Percentiles rank a stretch among this genome's conserved stretches.
phyloP scores from a whole-genome alignment of 2,888 invertebrate species.

The Drepana falcataria region DNA sequence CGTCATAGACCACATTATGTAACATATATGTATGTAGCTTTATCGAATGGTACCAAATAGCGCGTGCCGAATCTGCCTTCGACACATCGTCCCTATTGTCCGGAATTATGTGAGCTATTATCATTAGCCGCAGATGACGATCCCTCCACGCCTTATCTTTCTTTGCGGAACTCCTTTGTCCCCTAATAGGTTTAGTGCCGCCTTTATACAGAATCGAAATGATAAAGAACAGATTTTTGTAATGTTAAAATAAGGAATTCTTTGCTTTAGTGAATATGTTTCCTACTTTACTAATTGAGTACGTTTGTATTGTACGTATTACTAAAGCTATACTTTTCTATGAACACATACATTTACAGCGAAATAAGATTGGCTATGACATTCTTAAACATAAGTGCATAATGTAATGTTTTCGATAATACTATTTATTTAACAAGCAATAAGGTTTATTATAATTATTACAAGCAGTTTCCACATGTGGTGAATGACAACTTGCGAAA shows the following conservation, averaged over 20 bases:
- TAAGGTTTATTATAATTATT: too few species aligned
- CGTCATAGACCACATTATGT: too few species aligned
- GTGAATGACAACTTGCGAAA: too few species aligned
- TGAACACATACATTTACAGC: neutral
- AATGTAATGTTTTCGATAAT: too few species aligned
- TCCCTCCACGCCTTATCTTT: conserved; percentile 40
- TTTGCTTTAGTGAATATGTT: neutral
- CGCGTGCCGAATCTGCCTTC: conserved; percentile 24
- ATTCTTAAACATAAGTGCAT: too few species aligned
- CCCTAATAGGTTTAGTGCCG: conserved; percentile 34
- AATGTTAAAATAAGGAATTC: neutral
- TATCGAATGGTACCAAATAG: conserved; percentile 15
- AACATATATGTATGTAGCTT: neutral
- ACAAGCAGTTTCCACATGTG: too few species aligned
- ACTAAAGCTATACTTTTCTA: neutral
- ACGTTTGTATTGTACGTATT: neutral
- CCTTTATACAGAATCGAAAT: conserved; percentile 20
- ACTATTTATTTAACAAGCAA: too few species aligned
- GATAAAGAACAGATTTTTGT: conserved; percentile 4
- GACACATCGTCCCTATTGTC: conserved; percentile 27
- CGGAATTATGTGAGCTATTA: conserved; percentile 44
- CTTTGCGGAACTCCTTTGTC: conserved; percentile 36
- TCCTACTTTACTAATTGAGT: neutral
- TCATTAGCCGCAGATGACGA: conserved; percentile 52
- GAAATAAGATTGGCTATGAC: neutral